Conservation (phyloP, 2,888 invertebrate species). For the Ceriagrion tenellum region DNA sequence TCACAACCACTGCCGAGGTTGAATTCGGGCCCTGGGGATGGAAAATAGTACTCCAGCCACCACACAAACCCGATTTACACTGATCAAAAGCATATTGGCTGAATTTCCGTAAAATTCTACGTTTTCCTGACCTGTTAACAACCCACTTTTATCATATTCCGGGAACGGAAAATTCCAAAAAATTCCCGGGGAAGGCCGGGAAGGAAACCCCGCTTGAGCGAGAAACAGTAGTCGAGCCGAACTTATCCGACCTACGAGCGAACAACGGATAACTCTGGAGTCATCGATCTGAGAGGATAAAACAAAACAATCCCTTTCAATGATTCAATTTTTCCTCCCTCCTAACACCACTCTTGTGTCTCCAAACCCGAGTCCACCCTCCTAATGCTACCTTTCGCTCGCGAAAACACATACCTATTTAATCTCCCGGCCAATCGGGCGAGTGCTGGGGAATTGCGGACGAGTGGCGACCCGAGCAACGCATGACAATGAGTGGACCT, state of each 20-base stretch:
- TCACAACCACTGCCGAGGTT: too few relatives aligned
- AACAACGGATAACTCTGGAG: background rate
- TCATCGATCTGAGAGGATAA: background rate
- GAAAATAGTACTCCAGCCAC: too few relatives aligned
- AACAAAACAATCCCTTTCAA: background rate
- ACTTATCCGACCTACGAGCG: background rate
- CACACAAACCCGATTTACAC: too few relatives aligned
- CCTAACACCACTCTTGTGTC: too few relatives aligned
- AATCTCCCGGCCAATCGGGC: background rate
- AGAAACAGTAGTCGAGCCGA: background rate
- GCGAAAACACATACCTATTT: background rate
- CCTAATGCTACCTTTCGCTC: background rate
- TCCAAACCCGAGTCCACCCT: background rate
- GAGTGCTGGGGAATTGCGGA: background rate
- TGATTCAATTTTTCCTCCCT: background rate
- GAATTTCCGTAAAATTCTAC: too few relatives aligned
- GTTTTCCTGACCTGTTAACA: too few relatives aligned
- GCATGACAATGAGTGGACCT: background rate
- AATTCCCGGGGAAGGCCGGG: background rate
- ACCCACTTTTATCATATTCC: too few relatives aligned
- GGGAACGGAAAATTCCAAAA: too few relatives aligned
- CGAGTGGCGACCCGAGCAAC: background rate
- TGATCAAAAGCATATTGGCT: too few relatives aligned
- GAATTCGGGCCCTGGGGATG: too few relatives aligned
- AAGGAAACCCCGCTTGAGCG: background rate